Evolutionary conservation across 2,113 vertebrate species (phyloP).

Genomic region (Corydoras maculifer): DNA sequence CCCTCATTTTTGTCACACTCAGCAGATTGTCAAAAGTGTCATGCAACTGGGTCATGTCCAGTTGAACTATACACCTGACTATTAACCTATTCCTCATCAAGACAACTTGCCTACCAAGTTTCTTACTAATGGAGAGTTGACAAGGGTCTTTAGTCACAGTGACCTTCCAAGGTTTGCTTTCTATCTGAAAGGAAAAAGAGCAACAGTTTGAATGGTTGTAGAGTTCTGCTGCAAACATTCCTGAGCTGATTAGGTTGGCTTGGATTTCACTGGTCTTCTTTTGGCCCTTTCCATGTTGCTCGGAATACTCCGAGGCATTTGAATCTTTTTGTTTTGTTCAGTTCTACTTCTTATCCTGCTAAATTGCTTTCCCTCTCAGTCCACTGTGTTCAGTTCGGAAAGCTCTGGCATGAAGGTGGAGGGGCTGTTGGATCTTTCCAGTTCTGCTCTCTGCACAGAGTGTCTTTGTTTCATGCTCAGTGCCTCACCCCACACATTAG

Average conservation of each 20-base stretch:
- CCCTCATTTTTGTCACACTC: neutral
- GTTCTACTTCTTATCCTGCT: neutral
- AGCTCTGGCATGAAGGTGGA: slow-evolving; percentile 24
- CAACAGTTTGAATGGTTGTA: neutral
- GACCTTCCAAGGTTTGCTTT: slow-evolving; percentile 9
- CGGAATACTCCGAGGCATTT: neutral
- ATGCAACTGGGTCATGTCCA: neutral
- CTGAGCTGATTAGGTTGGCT: neutral
- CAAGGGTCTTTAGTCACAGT: neutral
- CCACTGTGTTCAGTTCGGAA: slow-evolving; percentile 9
- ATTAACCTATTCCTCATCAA: neutral
- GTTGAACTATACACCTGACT: neutral
- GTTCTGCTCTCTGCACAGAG: slow-evolving; percentile 36
- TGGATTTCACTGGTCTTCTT: no score
- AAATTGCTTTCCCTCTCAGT: slow-evolving; percentile 1
- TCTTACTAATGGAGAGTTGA: neutral
- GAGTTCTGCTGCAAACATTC: neutral
- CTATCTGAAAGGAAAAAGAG: slow-evolving; percentile 1
- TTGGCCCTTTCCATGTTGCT: no score
- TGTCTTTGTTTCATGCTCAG: slow-evolving; percentile 38
- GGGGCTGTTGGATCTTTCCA: slow-evolving; percentile 28
- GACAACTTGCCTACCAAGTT: neutral
- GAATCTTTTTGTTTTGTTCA: neutral
- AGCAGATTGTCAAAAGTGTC: neutral
- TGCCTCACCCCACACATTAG: slow-evolving; percentile 23